Conservation (phyloP, 2,888 invertebrate genomes). For the Lumbricus terrestris region DNA sequence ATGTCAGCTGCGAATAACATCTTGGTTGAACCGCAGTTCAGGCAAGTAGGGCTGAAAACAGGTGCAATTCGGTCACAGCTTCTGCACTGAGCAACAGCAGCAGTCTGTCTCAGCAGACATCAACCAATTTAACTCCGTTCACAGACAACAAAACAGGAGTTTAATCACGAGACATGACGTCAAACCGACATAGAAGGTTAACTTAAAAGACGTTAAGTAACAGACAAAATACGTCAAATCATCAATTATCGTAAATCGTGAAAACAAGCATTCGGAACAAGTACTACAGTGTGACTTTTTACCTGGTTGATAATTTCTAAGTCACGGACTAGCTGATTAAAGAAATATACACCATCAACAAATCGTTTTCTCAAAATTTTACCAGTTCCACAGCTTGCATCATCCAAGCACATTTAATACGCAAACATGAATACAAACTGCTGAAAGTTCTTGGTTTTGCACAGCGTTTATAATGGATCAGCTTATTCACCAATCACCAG, state of each 20-base stretch:
- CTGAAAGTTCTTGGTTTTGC: not conserved
- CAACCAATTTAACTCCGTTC: not conserved
- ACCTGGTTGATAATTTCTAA: slow-evolving; percentile 8
- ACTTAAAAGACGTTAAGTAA: not conserved
- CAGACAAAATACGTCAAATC: not conserved
- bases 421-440: not conserved
- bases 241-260: not conserved
- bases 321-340: slow-evolving; percentile 7
- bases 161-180: not conserved
- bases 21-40: too few species aligned
- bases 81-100: not conserved
- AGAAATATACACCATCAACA: not conserved
- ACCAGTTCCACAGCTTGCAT: not conserved
- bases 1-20: too few species aligned
- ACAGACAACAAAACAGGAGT: not conserved
- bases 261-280: not conserved
- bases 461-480: too few species aligned
- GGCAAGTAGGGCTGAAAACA: too few species aligned
- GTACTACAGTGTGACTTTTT: not conserved
- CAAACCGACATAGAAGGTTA: not conserved
- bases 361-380: not conserved
- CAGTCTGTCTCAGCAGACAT: not conserved
- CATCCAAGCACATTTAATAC: not conserved
- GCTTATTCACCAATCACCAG: too few species aligned
- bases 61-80: too few species aligned